These are phyloP conservation scores for Diloba caeruleocephala DNA, from an alignment of 2,888 invertebrate species.

Conservation along the genomic window DNA sequence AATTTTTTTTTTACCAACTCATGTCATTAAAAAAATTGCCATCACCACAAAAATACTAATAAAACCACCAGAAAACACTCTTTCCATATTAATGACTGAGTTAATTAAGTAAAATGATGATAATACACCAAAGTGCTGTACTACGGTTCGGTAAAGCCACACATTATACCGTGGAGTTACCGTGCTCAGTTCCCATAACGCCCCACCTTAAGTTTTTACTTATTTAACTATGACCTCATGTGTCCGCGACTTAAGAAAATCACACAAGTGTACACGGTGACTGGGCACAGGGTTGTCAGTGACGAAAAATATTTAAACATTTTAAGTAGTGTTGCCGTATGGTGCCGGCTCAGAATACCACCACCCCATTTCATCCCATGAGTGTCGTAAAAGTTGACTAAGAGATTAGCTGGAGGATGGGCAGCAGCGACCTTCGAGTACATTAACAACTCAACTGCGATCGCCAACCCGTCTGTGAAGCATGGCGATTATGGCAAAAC, in stretches of 20 bases:
- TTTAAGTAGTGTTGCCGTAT: too few relatives aligned
- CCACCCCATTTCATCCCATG: too few relatives aligned
- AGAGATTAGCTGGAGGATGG: too few relatives aligned
- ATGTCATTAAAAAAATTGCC: neutral
- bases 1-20: too few relatives aligned
- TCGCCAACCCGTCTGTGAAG: too few relatives aligned
- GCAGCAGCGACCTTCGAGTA: too few relatives aligned
- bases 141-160: constrained; percentile 80
- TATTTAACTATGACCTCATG: constrained; percentile 89
- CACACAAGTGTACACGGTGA: constrained; percentile 79
- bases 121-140: constrained; percentile 76
- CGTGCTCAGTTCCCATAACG: constrained; percentile 89
- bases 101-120: constrained; percentile 62
- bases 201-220: constrained; percentile 86
- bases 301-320: too few relatives aligned
- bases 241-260: constrained; percentile 89
- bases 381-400: too few relatives aligned
- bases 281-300: constrained; percentile 73
- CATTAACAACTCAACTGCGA: too few relatives aligned
- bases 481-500: too few relatives aligned
- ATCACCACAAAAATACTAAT: neutral
- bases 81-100: neutral
- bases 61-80: constrained; percentile 17
- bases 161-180: constrained; percentile 82
- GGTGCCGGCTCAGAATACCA: too few relatives aligned